Evolutionary conservation across 2,113 vertebrate species (phyloP).

Genomic region (Sarotherodon lohbergeri): DNA sequence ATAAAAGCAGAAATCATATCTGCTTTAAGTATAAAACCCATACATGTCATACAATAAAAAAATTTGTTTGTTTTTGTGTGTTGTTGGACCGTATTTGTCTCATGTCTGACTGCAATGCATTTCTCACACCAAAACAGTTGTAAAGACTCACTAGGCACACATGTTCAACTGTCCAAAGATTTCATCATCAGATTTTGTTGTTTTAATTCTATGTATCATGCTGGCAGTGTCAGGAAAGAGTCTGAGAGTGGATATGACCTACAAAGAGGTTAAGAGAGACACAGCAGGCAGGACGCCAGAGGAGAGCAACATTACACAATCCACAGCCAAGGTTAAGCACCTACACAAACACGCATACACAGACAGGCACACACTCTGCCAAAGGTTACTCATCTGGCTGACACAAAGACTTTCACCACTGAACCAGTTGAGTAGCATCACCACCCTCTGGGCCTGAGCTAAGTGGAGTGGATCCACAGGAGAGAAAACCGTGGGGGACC

Average conservation of each 20-base stretch:
- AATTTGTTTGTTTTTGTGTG: neutral
- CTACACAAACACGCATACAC: neutral
- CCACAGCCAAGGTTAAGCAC: neutral
- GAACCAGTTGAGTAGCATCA: neutral
- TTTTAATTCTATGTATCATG: conserved; percentile 8
- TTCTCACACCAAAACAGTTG: neutral
- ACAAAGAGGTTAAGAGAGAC: conserved; percentile 8
- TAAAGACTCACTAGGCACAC: neutral
- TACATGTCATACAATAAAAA: neutral
- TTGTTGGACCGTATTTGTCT: neutral
- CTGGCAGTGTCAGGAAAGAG: neutral
- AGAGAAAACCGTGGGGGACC: neutral
- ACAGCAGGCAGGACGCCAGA: neutral
- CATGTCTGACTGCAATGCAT: neutral
- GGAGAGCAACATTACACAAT: neutral
- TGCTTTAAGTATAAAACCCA: neutral
- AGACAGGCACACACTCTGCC: neutral
- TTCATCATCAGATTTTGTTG: neutral
- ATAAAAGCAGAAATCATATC: neutral
- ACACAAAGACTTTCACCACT: neutral
- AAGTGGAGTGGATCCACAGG: neutral
- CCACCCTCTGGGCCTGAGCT: neutral
- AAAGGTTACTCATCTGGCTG: conserved; percentile 17
- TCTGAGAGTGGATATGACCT: conserved; percentile 12
- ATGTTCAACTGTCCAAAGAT: neutral